phyloP scores from a whole-genome alignment of 1,140 invertebrate genomes.

The Ylistrum balloti region DNA sequence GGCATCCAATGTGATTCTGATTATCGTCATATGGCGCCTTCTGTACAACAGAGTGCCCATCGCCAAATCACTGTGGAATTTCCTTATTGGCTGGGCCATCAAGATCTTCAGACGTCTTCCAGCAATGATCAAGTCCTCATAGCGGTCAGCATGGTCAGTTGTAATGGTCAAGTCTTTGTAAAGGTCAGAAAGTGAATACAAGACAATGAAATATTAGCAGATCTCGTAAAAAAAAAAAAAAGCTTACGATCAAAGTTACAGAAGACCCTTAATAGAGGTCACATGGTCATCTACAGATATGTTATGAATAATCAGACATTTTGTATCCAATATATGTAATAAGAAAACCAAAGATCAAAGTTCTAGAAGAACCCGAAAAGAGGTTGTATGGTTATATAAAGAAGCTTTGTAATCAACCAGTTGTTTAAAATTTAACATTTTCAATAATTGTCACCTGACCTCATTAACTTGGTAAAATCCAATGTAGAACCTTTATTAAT shows the following conservation, averaged over 20 bases:
- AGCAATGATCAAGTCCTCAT: constrained; percentile 63
- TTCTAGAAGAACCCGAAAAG: no score
- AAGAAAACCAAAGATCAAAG: no score
- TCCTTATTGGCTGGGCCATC: constrained; percentile 68
- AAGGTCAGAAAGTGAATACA: not conserved
- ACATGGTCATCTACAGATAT: no score
- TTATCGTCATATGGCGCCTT: constrained; percentile 68
- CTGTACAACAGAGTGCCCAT: constrained; percentile 70
- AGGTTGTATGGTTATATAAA: no score
- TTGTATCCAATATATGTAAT: no score
- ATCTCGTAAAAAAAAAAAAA: not conserved
- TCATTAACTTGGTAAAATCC: no score
- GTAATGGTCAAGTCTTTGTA: not conserved
- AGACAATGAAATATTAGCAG: not conserved
- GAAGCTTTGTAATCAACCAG: no score
- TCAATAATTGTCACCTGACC: no score
- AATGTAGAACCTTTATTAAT: no score
- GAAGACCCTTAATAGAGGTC: no score
- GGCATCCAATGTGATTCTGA: constrained; percentile 63
- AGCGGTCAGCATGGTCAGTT: not conserved
- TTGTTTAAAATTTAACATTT: no score
- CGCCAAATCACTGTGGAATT: constrained; percentile 72
- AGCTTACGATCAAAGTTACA: not conserved
- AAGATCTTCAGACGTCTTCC: constrained; percentile 70
- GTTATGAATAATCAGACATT: no score